phyloP scores from a whole-genome alignment of 2,797 vertebrate species.

The Sitta carolinensis region DNA sequence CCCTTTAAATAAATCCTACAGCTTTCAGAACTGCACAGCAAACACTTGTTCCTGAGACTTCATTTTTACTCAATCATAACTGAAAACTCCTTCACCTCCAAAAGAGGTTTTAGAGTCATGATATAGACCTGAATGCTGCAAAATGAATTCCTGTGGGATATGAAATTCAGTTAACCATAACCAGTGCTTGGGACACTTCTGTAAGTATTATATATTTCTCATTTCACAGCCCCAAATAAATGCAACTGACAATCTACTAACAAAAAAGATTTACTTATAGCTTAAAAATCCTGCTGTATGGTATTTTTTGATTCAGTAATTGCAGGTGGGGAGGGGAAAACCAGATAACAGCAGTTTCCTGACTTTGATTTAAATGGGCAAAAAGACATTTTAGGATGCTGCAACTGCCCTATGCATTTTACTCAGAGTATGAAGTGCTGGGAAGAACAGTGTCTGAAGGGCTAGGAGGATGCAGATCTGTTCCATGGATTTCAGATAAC shows the following conservation, averaged over 20 bases:
- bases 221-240: neutral
- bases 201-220: neutral
- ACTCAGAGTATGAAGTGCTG: neutral
- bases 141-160: neutral
- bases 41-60: neutral
- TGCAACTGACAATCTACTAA: neutral
- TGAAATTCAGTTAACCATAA: neutral
- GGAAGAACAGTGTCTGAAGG: neutral
- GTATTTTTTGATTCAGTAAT: constrained; percentile 19
- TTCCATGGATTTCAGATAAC: neutral
- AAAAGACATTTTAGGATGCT: constrained; percentile 13
- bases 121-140: neutral
- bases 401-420: neutral
- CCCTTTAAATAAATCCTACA: neutral
- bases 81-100: neutral
- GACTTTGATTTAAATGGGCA: neutral
- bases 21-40: neutral
- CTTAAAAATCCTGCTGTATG: neutral
- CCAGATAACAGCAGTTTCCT: constrained; percentile 16
- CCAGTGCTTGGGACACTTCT: neutral
- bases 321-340: neutral
- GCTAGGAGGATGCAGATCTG: neutral
- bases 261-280: constrained; percentile 1
- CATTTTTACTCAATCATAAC: neutral
- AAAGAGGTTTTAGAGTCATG: neutral